Percentiles rank a stretch among this genome's conserved stretches.
Conservation (phyloP, 2,888 invertebrate genomes). For the Agrilus cyanescens region DNA sequence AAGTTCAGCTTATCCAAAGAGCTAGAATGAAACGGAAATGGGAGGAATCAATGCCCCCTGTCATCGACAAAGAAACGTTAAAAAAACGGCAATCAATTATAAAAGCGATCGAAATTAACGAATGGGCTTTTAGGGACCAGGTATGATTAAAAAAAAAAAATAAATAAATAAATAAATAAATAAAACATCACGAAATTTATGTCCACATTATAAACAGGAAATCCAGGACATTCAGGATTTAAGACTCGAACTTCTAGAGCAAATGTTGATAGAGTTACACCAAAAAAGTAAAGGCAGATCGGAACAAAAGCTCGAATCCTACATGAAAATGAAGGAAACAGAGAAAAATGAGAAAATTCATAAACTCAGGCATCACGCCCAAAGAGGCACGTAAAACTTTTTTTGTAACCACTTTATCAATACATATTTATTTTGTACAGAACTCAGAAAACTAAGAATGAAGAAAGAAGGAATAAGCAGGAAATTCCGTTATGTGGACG, state of each 20-base stretch:
- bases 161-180: constrained; percentile 7
- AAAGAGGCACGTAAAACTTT: constrained; percentile 33
- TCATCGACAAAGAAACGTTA: constrained; percentile 42
- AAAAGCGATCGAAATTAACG: constrained; percentile 67
- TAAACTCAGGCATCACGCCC: constrained; percentile 41
- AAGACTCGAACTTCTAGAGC: constrained; percentile 56
- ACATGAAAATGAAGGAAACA: constrained; percentile 40
- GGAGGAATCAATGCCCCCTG: constrained; percentile 46
- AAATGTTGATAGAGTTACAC: constrained; percentile 45
- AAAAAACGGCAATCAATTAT: constrained; percentile 53
- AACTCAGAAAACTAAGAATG: constrained; percentile 38
- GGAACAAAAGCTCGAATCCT: constrained; percentile 39
- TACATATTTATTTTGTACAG: constrained; percentile 23
- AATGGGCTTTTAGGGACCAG: constrained; percentile 73
- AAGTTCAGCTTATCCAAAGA: constrained; percentile 54
- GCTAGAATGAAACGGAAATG: constrained; percentile 54
- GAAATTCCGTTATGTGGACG: constrained; percentile 35
- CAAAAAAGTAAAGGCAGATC: constrained; percentile 35
- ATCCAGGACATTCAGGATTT: constrained; percentile 60
- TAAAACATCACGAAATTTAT: constrained; percentile 4
- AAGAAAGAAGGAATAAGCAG: constrained; percentile 31
- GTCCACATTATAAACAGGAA: constrained; percentile 36
- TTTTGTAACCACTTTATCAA: not conserved
- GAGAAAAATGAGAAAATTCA: constrained; percentile 45
- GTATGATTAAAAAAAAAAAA: too few relatives aligned